A percentile compares a stretch with the other conserved stretches of the same genome.
Evolutionary conservation across 2,888 invertebrate species (phyloP).

Genomic region (Tubulanus polymorphus): DNA sequence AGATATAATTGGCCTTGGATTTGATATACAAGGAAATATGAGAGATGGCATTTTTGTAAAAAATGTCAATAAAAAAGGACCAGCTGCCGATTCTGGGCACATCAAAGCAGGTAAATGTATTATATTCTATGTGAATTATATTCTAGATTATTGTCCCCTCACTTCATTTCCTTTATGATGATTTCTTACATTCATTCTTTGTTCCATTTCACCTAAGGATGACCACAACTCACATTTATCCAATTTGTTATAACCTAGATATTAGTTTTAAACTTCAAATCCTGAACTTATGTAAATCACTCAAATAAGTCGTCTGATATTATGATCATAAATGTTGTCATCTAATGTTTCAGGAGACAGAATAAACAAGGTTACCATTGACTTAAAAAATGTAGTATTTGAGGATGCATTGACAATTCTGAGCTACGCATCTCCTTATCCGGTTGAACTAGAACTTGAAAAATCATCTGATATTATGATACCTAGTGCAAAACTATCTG

Average conservation of each 20-base stretch:
- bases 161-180: no score
- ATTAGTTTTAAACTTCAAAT: no score
- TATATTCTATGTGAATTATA: no score
- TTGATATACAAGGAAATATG: constrained; percentile 86
- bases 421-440: constrained; percentile 84
- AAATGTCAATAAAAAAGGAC: constrained; percentile 79
- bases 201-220: no score
- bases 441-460: constrained; percentile 67
- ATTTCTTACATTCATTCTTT: no score
- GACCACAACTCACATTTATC: no score
- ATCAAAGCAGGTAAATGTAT: constrained; percentile 69
- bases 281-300: no score
- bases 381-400: constrained; percentile 81
- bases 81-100: constrained; percentile 78
- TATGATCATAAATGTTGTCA: background rate
- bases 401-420: constrained; percentile 86
- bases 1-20: constrained; percentile 83
- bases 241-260: no score
- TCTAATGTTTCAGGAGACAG: constrained; percentile 73
- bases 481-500: no score
- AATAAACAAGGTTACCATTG: constrained; percentile 80
- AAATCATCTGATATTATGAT: no score
- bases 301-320: background rate
- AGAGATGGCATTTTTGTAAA: constrained; percentile 84
- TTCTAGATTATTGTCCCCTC: no score